Evolutionary conservation across 2,888 invertebrate species (phyloP).

Genomic region (Chloromyia formosa): DNA sequence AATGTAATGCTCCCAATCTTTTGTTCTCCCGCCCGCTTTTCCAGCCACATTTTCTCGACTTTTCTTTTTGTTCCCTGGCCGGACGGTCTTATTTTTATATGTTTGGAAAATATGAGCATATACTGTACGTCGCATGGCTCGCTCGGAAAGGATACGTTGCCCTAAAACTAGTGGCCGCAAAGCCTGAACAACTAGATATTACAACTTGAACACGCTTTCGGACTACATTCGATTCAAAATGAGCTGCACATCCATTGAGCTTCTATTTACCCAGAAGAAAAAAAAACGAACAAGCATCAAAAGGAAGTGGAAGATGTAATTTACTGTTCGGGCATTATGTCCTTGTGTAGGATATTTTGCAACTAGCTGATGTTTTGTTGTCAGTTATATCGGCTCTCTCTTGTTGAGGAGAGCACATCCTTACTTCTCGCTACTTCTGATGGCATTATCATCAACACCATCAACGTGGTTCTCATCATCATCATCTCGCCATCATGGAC

Average conservation of each 20-base stretch:
- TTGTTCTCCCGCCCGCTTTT: not conserved
- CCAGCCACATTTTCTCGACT: not conserved
- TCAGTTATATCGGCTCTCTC: not conserved
- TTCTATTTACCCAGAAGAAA: not conserved
- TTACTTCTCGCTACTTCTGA: not conserved
- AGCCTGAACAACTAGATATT: not conserved
- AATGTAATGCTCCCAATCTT: not conserved
- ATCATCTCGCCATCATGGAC: not conserved
- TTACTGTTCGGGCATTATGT: not conserved
- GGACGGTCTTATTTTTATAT: not conserved
- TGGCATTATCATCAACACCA: not conserved
- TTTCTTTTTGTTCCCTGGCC: not conserved
- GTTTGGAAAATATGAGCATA: not conserved
- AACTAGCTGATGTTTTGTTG: conserved; percentile 5
- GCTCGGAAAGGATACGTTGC: not conserved
- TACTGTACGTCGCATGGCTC: not conserved
- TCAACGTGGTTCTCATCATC: not conserved
- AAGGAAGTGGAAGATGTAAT: not conserved
- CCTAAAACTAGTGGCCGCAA: conserved; percentile 6
- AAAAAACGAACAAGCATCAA: not conserved
- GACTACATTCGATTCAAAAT: not conserved
- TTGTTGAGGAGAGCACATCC: conserved; percentile 1
- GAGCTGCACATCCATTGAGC: not conserved
- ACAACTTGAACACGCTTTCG: conserved; percentile 30
- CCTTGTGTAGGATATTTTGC: not conserved